Conservation (phyloP, 2,888 invertebrate species). For the Apantesis nais region DNA sequence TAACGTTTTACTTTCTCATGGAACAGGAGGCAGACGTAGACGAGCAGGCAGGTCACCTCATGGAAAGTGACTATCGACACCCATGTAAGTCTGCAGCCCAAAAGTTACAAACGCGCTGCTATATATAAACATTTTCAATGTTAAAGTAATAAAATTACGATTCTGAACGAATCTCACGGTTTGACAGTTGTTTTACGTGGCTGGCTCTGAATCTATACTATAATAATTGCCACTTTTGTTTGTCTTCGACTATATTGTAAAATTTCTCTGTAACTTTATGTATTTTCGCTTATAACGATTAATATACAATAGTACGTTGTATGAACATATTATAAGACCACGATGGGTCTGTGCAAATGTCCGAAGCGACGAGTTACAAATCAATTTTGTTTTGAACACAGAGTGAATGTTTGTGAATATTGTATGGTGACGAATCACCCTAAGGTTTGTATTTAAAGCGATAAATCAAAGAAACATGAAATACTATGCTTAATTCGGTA, state of each 20-base stretch:
- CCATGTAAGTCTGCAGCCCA: too few relatives aligned
- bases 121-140: too few relatives aligned
- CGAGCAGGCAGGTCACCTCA: too few relatives aligned
- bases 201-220: slow-evolving; percentile 40
- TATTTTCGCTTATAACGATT: slow-evolving; percentile 26
- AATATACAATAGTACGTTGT: slow-evolving; percentile 20
- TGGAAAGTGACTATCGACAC: too few relatives aligned
- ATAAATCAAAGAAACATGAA: slow-evolving; percentile 6
- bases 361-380: slow-evolving; percentile 98
- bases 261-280: slow-evolving; percentile 25
- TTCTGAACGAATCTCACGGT: slow-evolving; percentile 22
- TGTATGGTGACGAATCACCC: slow-evolving; percentile 98
- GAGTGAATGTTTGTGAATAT: slow-evolving; percentile 99
- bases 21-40: too few relatives aligned
- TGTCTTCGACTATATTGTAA: slow-evolving; percentile 41
- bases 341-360: slow-evolving; percentile 99
- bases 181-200: slow-evolving; percentile 68
- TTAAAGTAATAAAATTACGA: too few relatives aligned
- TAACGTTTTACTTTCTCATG: too few relatives aligned
- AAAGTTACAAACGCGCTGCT: too few relatives aligned
- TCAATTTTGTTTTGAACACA: slow-evolving; percentile 99
- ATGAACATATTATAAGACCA: slow-evolving; percentile 36
- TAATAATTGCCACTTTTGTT: slow-evolving; percentile 48
- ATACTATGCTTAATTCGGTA: not conserved
- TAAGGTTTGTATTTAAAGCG: slow-evolving; percentile 87